Evolutionary conservation across 2,888 invertebrate species (phyloP).

Genomic region (Steinernema scapterisci): DNA sequence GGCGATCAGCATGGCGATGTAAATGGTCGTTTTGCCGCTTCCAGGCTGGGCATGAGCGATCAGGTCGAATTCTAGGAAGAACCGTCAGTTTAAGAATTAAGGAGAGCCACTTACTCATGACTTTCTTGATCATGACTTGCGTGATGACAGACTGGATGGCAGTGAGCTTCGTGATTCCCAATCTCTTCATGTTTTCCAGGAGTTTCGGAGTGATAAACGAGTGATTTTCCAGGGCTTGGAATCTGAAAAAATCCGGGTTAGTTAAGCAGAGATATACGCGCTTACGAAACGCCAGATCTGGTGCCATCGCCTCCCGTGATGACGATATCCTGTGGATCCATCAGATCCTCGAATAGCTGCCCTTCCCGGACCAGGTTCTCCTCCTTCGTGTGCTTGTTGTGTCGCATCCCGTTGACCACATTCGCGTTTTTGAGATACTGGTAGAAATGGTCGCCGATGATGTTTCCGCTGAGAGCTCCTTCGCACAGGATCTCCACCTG

Average conservation of each 20-base stretch:
- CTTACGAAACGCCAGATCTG: not conserved
- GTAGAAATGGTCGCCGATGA: not conserved
- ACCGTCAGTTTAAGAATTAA: not conserved
- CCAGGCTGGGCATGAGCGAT: not conserved
- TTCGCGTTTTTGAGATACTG: not conserved
- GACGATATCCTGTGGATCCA: not conserved
- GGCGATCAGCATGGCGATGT: not conserved
- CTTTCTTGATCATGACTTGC: not conserved
- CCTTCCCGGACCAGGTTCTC: not conserved
- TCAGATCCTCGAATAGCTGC: not conserved
- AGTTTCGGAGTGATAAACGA: not conserved
- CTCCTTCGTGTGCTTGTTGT: not conserved
- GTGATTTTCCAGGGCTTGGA: not conserved
- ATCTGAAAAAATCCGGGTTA: not conserved
- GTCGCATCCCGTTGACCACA: slow-evolving; percentile 8
- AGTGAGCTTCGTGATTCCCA: not conserved
- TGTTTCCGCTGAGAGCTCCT: not conserved
- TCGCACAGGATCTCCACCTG: not conserved
- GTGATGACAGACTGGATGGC: not conserved
- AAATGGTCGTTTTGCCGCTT: not conserved
- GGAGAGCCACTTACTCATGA: not conserved
- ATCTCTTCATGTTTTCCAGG: not conserved
- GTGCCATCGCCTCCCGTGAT: not conserved
- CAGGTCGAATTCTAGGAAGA: not conserved
- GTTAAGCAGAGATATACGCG: not conserved